Evolutionary conservation across 1,140 invertebrate species (phyloP).

Genomic region (Zaprionus ghesquierei): DNA sequence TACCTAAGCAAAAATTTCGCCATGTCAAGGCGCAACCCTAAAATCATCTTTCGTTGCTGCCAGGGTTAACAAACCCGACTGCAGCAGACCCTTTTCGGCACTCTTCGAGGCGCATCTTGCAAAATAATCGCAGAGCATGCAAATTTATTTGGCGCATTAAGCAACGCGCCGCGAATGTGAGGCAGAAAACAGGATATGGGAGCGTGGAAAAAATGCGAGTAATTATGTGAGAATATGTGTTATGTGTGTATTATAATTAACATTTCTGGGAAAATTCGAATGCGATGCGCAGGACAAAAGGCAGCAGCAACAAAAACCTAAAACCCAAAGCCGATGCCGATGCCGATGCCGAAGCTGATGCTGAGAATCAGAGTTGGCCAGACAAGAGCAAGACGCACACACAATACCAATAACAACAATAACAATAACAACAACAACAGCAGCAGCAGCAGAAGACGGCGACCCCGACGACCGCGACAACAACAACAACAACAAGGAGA

Average conservation of each 20-base stretch:
- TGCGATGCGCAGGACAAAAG: conserved; percentile 78
- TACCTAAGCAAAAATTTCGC: not conserved
- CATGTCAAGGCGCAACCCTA: not conserved
- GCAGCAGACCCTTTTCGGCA: conserved; percentile 13
- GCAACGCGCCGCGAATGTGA: conserved; percentile 25
- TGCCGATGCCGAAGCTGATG: conserved; percentile 11
- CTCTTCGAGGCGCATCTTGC: conserved; percentile 58
- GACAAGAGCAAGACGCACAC: conserved; percentile 42
- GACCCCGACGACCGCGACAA: conserved; percentile 37
- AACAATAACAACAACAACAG: conserved; percentile 17
- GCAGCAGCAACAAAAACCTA: conserved; percentile 13
- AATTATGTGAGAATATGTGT: conserved; percentile 70
- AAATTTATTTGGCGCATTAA: conserved; percentile 77
- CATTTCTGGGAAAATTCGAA: conserved; percentile 80
- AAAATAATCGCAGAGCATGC: conserved; percentile 62
- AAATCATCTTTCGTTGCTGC: not conserved
- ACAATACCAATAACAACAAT: conserved; percentile 35
- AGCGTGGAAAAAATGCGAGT: conserved; percentile 65
- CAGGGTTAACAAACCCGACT: conserved; percentile 3
- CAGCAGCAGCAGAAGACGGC: too few relatives aligned
- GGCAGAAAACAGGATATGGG: conserved; percentile 73
- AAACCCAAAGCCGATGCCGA: conserved; percentile 41
- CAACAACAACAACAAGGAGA: conserved; percentile 15
- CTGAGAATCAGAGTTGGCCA: conserved; percentile 29
- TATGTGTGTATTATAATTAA: conserved; percentile 78